These are phyloP conservation scores for Yoshiicerus persimilis DNA, from an alignment of 1,140 invertebrate species.

Conservation along the genomic window DNA sequence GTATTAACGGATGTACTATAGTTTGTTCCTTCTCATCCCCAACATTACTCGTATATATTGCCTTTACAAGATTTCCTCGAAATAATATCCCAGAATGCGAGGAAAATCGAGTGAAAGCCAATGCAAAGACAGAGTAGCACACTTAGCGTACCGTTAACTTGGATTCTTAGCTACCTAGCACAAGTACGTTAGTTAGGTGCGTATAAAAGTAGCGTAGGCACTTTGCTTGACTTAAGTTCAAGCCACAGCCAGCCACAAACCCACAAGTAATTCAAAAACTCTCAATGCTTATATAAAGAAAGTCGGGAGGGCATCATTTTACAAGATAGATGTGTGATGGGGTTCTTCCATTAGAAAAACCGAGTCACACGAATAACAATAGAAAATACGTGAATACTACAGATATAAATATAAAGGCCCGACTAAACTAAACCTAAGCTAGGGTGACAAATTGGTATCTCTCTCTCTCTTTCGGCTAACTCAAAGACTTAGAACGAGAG, in stretches of 20 bases:
- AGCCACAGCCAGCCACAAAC: background rate
- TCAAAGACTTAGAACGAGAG: background rate
- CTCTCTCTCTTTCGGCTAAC: background rate
- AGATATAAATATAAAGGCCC: background rate
- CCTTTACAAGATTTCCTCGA: background rate
- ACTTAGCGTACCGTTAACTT: background rate
- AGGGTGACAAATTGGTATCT: slow-evolving; percentile 13
- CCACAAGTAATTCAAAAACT: slow-evolving; percentile 9
- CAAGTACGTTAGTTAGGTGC: background rate
- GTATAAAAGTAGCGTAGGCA: background rate
- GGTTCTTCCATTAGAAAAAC: background rate
- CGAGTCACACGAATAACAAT: slow-evolving; percentile 19
- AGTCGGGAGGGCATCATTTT: slow-evolving; percentile 11
- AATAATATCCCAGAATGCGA: background rate
- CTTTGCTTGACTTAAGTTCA: background rate
- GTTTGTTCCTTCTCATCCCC: background rate
- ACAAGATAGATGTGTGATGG: slow-evolving; percentile 12
- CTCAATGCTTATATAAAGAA: background rate
- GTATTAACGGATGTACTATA: background rate
- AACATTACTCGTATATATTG: background rate
- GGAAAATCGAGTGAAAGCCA: background rate
- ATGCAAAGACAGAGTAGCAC: background rate
- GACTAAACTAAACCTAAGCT: background rate
- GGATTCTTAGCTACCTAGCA: background rate
- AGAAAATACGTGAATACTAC: background rate